Evolutionary conservation across 2,888 invertebrate species (phyloP), one percentile per base, ranked within the genome.

Genomic region (Idaea biselata): DNA sequence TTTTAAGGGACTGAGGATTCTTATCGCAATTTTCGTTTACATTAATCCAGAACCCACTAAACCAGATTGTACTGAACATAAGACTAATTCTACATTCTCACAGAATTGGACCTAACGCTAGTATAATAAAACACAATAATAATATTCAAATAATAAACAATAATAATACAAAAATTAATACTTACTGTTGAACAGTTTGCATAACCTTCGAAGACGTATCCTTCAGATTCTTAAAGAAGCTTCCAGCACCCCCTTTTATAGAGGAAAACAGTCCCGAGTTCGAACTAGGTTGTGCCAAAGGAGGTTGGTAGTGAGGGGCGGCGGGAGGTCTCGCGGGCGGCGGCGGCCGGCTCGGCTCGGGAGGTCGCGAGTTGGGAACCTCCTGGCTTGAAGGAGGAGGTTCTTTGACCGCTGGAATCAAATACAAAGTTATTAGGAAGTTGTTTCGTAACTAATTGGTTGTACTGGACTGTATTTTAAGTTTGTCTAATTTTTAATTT

Each of bases 121-220:
- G 5, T 44, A 14, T 33, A 7, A 33, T 33, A 11, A 7, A 33
- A 44, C 8, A 32, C n/a, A 11, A 0, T 32, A 1, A 11, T 32
- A 14, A 14, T 44, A 11, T 44, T 44, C 1, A 32, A 11, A 8
- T 2, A 53, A 53, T 17, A 14, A 8, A 17, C 31, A 58, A 56
- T 56, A 55, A 58, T 18, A 18, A 3, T 54, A 57, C 55, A 54
- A 60, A 17, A 6, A 53, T 55, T 6, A 2, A 60, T 58, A 94
- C 95, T 94, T 82, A 96, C 94, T 97, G 97, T 84, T 98, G 98
- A 70, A 99, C 97, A 54, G 98, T 97, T 84, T 99, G 98, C 96
- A 99, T 98, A 56, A 99, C 98, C 93, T 98, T 99, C 54, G 96
- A 96, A 18, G 99, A 98, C 0, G 98, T 99, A 80, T 99, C 99